Evolutionary conservation across 2,797 vertebrate genomes (phyloP), one percentile per base, ranked within the genome.

Genomic region (Ataeniobius toweri): DNA sequence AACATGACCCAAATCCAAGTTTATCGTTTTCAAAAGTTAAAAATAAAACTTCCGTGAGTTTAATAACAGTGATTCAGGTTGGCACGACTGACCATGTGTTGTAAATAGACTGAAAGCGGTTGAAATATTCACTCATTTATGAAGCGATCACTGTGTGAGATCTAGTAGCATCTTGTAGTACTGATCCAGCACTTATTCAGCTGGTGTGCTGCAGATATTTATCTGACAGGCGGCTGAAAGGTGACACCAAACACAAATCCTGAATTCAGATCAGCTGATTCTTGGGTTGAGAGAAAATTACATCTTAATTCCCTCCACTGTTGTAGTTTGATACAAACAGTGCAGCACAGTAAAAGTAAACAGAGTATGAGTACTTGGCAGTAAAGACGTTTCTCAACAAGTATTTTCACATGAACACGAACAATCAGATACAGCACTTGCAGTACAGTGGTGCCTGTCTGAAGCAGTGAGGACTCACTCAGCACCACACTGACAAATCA

Each of bases 281-380:
- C 2, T 31, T 0, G 16, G 14, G 8, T 76, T 65, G 24, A 76
- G 59, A 39, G 65, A 73, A 50, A 72, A 46, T 41, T 12, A 80
- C 36, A n/a, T 67, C 13, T 39, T 28, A 1, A 58, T 53, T 75
- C 61, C n/a, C 22, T 71, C 24, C 71, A 39, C 31, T 7, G 20
- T 20, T 51, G 12, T 41, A 26, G 65, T 76, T 26, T 76, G 78
- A 67, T n/a, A 36, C 65, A 9, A 74, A 81, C 86, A 86, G 85
- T 84, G 81, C 83, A 14, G 71, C 20, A 59, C 13, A 10, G 72
- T 12, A 59, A 79, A 73, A 26, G 63, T 81, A 79, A 87, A 88
- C 65, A 56, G n/a, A 76, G 46, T 44, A 77, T 16, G 69, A 69
- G 12, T 76, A 73, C 77, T 86, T 88, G 84, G 85, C 81, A 75